Base-by-base conservation (phyloP, 2,888 invertebrate genomes). In the Drosophila flavopinicola region DNA sequence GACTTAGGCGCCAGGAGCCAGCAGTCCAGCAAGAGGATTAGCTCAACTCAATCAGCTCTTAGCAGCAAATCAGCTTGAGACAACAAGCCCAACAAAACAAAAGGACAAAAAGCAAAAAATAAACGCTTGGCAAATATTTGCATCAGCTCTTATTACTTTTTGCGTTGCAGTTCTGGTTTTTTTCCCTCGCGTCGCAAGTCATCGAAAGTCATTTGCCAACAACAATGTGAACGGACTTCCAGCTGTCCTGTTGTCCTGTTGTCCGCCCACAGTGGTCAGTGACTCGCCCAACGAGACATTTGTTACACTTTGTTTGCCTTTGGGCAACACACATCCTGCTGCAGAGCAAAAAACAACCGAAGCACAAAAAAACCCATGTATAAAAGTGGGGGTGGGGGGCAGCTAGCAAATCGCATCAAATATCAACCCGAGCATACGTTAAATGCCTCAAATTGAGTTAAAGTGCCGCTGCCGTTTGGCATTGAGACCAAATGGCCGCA, bases 391-490 rank as follows among this genome's bases (percentile, higher is more conserved):
- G 57, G 17, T 41, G 38, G 47, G 13, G 15, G 38, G 44, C 35
- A 66, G 67, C 61, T 70, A 65, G 49, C 57, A 83, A 84, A 87
- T 87, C 85, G 84, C 87, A 85, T 85, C 84, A 85, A 85, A 79
- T 88, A 80, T 78, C 86, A 87, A 84, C 87, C 87, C 68, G 79
- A 85, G 82, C 85, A 86, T 85, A 77, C 85, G 87, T 84, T 88
- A 89, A 90, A 90, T 87, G 89, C 89, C 89, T 88, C 90, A 88
- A 90, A 90, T 89, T 90, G 89, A 89, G 90, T 89, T 89, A 89
- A 87, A 88, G 78, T 66, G 78, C 72, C 66, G 69, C 68, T 71
- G 71, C 63, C 80, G 66, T 51, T 68, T 68, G 74, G 47, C 74
- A 68, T 64, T 53, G 68, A 64, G 68, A 63, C 42, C 57, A 25